Percentiles rank a stretch among this genome's conserved stretches.
Conservation (phyloP, 2,113 vertebrate species). For the Pycnonotus jocosus region DNA sequence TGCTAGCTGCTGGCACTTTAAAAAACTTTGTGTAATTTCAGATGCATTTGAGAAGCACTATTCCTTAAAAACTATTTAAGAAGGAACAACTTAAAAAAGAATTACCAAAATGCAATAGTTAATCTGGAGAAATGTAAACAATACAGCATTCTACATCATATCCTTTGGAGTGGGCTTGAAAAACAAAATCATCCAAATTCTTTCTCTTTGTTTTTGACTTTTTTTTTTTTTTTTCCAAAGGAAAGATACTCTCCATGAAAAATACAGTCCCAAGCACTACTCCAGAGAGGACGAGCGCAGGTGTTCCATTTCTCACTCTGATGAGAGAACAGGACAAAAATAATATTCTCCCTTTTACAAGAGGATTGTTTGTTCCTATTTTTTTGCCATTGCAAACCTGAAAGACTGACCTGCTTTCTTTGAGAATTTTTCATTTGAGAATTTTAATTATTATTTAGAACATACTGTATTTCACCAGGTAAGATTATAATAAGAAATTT, state of each 20-base stretch:
- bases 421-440: slow-evolving; percentile 37
- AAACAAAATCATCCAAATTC: not conserved
- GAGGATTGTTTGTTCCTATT: slow-evolving; percentile 36
- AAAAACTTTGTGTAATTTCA: not conserved
- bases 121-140: not conserved
- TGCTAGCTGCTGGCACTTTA: not conserved
- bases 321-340: not conserved
- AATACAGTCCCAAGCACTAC: not conserved
- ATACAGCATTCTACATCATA: not conserved
- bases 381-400: not conserved
- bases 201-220: not conserved
- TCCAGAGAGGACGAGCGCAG: not conserved
- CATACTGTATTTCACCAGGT: slow-evolving; percentile 33
- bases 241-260: not conserved
- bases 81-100: not conserved
- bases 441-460: slow-evolving; percentile 49
- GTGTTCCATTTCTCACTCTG: slow-evolving; percentile 17
- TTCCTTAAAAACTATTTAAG: not conserved
- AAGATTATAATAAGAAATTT: slow-evolving; percentile 33
- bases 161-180: not conserved
- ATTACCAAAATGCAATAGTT: not conserved
- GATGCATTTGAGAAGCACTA: not conserved
- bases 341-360: not conserved
- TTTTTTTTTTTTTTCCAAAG: not conserved
- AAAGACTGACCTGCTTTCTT: slow-evolving; percentile 9